Conservation (phyloP, 2,113 vertebrate species). For the Lophura nycthemera region DNA sequence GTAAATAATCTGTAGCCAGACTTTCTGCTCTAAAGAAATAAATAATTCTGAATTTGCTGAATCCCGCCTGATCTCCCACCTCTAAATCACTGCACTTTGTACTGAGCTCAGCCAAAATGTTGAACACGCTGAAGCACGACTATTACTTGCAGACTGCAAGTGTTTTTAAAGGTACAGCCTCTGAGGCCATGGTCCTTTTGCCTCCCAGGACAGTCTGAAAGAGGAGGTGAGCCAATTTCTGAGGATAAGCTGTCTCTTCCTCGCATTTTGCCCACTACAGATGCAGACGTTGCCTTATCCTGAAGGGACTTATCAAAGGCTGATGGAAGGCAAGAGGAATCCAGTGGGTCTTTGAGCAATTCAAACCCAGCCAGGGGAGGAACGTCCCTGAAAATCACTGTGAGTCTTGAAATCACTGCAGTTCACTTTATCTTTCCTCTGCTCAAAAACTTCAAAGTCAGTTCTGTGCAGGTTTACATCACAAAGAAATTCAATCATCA, state of each 20-base stretch:
- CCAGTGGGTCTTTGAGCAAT: not conserved
- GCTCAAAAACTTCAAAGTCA: not conserved
- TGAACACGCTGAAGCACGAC: conserved; percentile 63
- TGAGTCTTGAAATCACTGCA: not conserved
- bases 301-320: not conserved
- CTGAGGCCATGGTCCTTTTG: not conserved
- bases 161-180: conserved; percentile 57
- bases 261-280: not conserved
- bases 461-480: not conserved
- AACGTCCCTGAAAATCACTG: not conserved
- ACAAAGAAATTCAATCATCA: not conserved
- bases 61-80: conserved; percentile 67
- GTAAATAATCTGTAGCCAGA: conserved; percentile 72
- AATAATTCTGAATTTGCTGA: conserved; percentile 75
- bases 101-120: conserved; percentile 73
- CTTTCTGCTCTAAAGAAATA: conserved; percentile 69
- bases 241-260: not conserved
- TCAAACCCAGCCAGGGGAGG: not conserved
- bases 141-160: conserved; percentile 69
- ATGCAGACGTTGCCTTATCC: not conserved
- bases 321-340: not conserved
- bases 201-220: not conserved
- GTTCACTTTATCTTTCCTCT: not conserved
- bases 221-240: not conserved
- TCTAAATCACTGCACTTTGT: conserved; percentile 75